These are phyloP conservation scores for Phaethornis superciliosus DNA, from an alignment of 2,113 vertebrate genomes.

Conservation along the genomic window DNA sequence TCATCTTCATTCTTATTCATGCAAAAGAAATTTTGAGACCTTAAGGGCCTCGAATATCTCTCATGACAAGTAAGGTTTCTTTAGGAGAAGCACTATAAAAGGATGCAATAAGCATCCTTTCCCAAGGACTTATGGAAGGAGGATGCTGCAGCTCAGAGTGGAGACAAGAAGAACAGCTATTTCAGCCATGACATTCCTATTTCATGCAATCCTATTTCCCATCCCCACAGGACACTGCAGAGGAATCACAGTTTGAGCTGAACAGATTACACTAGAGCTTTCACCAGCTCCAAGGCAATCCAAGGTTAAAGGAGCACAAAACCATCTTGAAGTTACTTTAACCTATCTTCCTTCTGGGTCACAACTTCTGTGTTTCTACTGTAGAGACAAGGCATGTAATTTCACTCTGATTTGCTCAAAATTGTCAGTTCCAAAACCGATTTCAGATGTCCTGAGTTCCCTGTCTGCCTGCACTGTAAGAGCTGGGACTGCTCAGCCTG, in stretches of 20 bases:
- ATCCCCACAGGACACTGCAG: constrained; percentile 20
- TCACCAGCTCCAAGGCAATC: not conserved
- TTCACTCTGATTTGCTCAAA: not conserved
- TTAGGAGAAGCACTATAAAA: not conserved
- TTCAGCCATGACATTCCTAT: constrained; percentile 55
- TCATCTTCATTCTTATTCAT: not conserved
- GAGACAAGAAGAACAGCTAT: not conserved
- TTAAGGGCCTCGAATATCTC: not conserved
- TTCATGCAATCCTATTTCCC: constrained; percentile 45
- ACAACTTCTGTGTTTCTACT: not conserved
- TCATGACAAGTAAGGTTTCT: accelerated
- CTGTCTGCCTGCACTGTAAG: not conserved
- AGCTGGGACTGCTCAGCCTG: not conserved
- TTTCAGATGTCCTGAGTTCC: not conserved
- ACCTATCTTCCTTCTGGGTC: not conserved
- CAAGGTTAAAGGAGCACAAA: constrained; percentile 28
- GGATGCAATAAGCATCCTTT: not conserved
- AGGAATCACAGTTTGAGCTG: not conserved
- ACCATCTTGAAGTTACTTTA: not conserved
- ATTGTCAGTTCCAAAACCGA: not conserved
- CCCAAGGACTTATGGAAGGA: not conserved
- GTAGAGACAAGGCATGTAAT: not conserved
- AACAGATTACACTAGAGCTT: not conserved
- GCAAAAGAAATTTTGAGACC: not conserved
- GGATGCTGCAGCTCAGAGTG: not conserved